Percentiles rank a stretch among this genome's conserved stretches.
Conservation (phyloP, 2,888 invertebrate genomes). For the Cotesia congregata region DNA sequence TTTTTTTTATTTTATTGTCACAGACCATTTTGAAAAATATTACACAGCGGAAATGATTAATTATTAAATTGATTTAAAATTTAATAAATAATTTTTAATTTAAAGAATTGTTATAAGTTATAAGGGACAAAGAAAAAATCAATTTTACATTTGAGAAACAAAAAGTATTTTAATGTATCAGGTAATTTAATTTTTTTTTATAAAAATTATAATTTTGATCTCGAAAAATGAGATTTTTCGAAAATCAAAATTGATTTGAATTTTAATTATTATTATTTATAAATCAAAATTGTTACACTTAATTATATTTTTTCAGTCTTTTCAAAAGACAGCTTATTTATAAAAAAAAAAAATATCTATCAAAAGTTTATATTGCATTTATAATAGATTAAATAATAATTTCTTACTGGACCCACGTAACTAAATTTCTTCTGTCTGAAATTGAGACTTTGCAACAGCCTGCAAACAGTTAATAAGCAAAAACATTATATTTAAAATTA, state of each 20-base stretch:
- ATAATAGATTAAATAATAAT: background rate
- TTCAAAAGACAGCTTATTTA: background rate
- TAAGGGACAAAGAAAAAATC: too few species aligned
- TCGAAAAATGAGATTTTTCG: background rate
- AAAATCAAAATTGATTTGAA: background rate
- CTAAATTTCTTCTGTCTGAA: background rate
- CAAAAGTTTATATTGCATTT: background rate
- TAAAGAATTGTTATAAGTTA: too few species aligned
- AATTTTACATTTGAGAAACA: too few species aligned
- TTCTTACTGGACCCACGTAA: background rate
- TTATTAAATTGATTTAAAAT: too few species aligned
- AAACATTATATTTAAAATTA: conserved; percentile 38
- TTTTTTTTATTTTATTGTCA: too few species aligned
- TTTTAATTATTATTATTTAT: background rate
- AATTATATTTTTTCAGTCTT: background rate
- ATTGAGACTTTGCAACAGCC: conserved; percentile 49
- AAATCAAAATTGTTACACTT: background rate
- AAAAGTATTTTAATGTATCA: too few species aligned
- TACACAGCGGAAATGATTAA: too few species aligned
- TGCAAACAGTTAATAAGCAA: conserved; percentile 48
- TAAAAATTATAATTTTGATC: too few species aligned
- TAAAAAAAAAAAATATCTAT: background rate
- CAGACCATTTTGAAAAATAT: too few species aligned
- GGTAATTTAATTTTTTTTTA: too few species aligned
- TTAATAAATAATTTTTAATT: too few species aligned